A percentile compares a stretch with the other conserved stretches of the same genome.
phyloP scores from a whole-genome alignment of 2,797 vertebrate genomes.

The Sparus aurata region DNA sequence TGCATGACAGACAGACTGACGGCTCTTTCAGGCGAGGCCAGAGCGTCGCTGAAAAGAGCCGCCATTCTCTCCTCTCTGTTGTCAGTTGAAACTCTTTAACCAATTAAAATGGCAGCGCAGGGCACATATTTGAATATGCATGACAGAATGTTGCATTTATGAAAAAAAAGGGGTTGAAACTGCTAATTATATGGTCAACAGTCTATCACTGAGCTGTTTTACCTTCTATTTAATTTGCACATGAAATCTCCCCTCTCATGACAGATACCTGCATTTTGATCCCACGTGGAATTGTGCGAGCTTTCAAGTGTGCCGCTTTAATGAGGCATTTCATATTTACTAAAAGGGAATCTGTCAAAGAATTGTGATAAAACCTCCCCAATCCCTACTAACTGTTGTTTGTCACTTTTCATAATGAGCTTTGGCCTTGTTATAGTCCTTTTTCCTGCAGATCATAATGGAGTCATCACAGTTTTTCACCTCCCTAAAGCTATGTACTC shows the following conservation, averaged over 20 bases:
- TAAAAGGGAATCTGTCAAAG: constrained; percentile 64
- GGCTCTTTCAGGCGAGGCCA: constrained; percentile 76
- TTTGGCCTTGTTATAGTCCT: constrained; percentile 53
- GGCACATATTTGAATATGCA: constrained; percentile 80
- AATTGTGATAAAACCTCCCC: constrained; percentile 55
- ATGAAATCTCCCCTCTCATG: constrained; percentile 74
- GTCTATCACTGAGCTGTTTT: constrained; percentile 63
- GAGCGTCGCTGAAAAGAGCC: constrained; percentile 34
- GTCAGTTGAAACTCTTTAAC: constrained; percentile 80
- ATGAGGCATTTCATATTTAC: constrained; percentile 76
- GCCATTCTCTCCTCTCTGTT: constrained; percentile 63
- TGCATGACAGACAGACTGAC: constrained; percentile 74
- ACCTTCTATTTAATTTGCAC: constrained; percentile 78
- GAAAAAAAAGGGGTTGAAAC: constrained; percentile 52
- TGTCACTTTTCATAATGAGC: constrained; percentile 79
- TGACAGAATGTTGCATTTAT: constrained; percentile 74
- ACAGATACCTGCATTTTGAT: constrained; percentile 77
- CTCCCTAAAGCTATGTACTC: constrained; percentile 47
- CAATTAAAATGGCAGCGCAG: constrained; percentile 82
- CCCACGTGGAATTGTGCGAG: constrained; percentile 49
- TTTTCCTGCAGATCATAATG: constrained; percentile 62
- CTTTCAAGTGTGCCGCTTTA: constrained; percentile 82
- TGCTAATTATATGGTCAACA: constrained; percentile 82
- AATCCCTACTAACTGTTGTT: constrained; percentile 61
- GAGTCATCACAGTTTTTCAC: constrained; percentile 54